Evolutionary conservation across 2,797 vertebrate species (phyloP).

Genomic region (Onychomys torridus): DNA sequence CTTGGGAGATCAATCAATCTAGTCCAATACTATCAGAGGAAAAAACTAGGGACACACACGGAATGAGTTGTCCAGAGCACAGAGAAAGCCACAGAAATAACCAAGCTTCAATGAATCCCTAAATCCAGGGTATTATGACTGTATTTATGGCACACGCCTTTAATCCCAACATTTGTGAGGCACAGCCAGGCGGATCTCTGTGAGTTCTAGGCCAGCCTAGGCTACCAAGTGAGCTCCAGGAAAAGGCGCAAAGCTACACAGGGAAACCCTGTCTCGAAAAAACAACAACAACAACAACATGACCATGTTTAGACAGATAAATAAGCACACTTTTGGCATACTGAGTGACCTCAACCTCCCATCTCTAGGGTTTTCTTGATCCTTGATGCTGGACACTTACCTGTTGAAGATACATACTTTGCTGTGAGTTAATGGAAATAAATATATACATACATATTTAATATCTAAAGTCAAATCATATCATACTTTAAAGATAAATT

Average conservation of each 20-base stretch:
- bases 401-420: background rate
- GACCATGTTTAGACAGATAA: background rate
- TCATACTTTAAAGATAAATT: conserved; percentile 28
- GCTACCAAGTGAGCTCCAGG: background rate
- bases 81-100: background rate
- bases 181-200: background rate
- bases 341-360: background rate
- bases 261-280: no score
- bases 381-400: background rate
- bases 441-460: background rate
- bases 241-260: no score
- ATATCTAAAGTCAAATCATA: conserved; percentile 37
- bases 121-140: background rate
- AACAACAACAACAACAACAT: no score
- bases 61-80: background rate
- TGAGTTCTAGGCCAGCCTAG: background rate
- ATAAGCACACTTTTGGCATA: background rate
- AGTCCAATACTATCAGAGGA: background rate
- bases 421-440: background rate
- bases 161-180: background rate
- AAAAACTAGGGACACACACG: background rate
- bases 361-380: background rate
- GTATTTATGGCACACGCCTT: background rate
- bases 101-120: background rate
- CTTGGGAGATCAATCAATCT: background rate